Evolutionary conservation across 2,888 invertebrate genomes (phyloP).

Genomic region (Tanypteryx hageni): DNA sequence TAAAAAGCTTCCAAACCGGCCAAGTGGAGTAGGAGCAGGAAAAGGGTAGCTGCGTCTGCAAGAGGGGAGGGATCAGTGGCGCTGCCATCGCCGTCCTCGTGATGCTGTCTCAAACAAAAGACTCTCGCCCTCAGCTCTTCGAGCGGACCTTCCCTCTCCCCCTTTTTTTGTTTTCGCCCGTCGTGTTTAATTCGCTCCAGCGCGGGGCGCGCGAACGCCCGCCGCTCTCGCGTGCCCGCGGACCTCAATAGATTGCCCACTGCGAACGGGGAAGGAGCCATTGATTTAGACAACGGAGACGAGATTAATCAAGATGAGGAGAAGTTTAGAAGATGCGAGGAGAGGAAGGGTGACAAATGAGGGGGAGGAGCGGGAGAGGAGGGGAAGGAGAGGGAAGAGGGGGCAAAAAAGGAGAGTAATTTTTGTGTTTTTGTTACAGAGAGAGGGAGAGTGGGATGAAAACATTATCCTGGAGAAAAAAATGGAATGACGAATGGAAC

Average conservation of each 20-base stretch:
- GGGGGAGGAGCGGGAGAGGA: background rate
- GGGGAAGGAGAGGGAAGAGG: background rate
- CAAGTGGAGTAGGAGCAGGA: background rate
- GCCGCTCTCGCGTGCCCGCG: background rate
- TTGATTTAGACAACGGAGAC: background rate
- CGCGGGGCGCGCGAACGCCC: background rate
- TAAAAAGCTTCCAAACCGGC: conserved; percentile 7
- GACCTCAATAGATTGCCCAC: background rate
- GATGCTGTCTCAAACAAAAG: conserved; percentile 28
- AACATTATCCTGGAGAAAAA: conserved; percentile 4
- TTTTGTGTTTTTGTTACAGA: background rate
- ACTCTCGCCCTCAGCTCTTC: background rate
- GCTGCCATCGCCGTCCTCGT: conserved; percentile 41
- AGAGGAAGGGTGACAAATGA: background rate
- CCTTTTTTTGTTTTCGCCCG: background rate
- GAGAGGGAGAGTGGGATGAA: background rate
- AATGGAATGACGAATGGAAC: background rate
- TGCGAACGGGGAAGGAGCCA: background rate
- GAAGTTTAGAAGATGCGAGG: background rate
- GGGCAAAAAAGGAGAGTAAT: background rate
- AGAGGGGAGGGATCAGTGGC: conserved; percentile 47
- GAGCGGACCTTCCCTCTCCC: background rate
- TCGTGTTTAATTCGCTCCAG: background rate
- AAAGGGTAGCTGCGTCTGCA: conserved; percentile 6
- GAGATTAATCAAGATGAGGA: background rate